Percentiles rank a stretch among this genome's conserved stretches.
These are phyloP conservation scores for Eucidaris tribuloides DNA, from an alignment of 35 echinoderm and acorn worm species.

Conservation along the genomic window DNA sequence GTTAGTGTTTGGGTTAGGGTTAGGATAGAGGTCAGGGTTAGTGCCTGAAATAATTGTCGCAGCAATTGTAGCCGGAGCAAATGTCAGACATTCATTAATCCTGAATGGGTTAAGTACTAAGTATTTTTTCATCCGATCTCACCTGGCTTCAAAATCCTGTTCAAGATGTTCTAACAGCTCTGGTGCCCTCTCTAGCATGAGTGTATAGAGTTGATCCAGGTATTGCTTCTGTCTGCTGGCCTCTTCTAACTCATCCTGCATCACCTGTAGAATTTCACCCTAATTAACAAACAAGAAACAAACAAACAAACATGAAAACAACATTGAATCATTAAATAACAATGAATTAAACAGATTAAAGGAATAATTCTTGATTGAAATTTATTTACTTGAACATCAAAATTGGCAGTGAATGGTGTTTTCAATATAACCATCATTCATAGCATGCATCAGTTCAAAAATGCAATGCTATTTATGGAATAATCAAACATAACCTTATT, in stretches of 20 bases:
- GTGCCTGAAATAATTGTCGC: too few species aligned
- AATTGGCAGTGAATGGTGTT: too few species aligned
- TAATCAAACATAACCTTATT: too few species aligned
- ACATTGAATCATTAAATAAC: background rate
- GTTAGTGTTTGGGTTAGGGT: too few species aligned
- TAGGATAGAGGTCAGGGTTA: too few species aligned
- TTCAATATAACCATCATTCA: too few species aligned
- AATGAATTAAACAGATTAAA: background rate
- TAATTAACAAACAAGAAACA: slow-evolving; percentile 1
- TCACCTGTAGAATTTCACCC: slow-evolving; percentile 84
- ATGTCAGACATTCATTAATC: too few species aligned
- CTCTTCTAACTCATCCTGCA: slow-evolving; percentile 76
- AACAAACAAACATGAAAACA: background rate
- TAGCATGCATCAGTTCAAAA: too few species aligned
- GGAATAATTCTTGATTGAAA: background rate
- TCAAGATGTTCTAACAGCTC: slow-evolving; percentile 73
- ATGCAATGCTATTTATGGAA: too few species aligned
- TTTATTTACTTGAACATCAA: too few species aligned
- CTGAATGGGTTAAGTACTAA: too few species aligned
- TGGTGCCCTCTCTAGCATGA: slow-evolving; percentile 90
- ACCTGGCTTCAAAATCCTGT: slow-evolving; percentile 81
- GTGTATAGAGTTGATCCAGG: slow-evolving; percentile 88
- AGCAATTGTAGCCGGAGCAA: too few species aligned
- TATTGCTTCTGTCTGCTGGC: slow-evolving; percentile 89
- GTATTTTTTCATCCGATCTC: background rate